These are phyloP conservation scores for Sabellastarte sp. DNA, from an alignment of 2,888 invertebrate genomes.

Conservation along the genomic window DNA sequence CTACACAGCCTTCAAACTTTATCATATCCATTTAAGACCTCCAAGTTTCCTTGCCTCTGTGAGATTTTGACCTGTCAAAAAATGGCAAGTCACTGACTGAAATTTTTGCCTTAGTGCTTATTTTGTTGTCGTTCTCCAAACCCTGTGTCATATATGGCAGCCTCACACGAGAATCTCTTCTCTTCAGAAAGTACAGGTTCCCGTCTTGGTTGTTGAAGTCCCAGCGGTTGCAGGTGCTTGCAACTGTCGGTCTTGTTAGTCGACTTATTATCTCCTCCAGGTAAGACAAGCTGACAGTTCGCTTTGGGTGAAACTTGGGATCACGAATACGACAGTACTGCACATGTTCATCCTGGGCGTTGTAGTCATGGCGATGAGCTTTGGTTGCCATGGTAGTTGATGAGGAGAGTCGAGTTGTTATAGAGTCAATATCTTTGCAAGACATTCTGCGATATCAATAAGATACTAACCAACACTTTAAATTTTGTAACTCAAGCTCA, in stretches of 20 bases:
- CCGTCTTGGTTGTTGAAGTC: conserved; percentile 22
- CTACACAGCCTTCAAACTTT: too few relatives aligned
- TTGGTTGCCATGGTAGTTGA: conserved; percentile 40
- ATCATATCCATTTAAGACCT: too few relatives aligned
- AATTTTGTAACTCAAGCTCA: too few relatives aligned
- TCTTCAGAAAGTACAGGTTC: conserved; percentile 12
- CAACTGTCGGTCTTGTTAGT: conserved; percentile 38
- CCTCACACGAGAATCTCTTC: conserved; percentile 3
- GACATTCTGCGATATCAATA: too few relatives aligned
- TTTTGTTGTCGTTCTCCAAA: too few relatives aligned
- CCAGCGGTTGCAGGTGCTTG: conserved; percentile 27
- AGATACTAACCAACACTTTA: too few relatives aligned
- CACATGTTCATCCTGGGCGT: conserved; percentile 18
- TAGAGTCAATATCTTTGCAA: too few relatives aligned
- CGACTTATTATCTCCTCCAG: conserved; percentile 40
- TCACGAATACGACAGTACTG: conserved; percentile 6
- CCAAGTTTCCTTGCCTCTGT: too few relatives aligned
- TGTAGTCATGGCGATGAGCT: conserved; percentile 16
- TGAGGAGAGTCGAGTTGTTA: too few relatives aligned
- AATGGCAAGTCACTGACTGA: neutral
- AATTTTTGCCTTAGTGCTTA: too few relatives aligned
- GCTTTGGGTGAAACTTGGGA: conserved; percentile 16
- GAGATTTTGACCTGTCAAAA: neutral
- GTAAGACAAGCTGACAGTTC: conserved; percentile 31
- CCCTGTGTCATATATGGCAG: conserved; percentile 4